Conservation (phyloP, 1,140 invertebrate genomes). For the Popillia japonica region DNA sequence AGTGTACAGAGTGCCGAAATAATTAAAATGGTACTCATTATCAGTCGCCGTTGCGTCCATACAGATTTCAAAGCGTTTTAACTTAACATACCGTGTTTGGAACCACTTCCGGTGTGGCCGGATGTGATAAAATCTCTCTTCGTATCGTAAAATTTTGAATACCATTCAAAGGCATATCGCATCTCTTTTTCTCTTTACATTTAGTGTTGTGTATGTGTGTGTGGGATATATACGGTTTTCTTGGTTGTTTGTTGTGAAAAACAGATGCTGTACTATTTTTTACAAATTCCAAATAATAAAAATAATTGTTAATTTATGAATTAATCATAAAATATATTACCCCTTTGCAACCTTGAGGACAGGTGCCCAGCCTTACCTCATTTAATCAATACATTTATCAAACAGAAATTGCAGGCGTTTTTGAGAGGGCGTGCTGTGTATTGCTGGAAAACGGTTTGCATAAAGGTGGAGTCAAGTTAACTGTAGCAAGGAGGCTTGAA, state of each 20-base stretch:
- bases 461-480: no score
- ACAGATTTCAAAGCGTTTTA: conserved; percentile 20
- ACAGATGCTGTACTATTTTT: no score
- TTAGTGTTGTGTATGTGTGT: not conserved
- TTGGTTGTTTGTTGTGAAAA: not conserved
- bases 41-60: not conserved
- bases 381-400: no score
- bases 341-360: no score
- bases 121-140: conserved; percentile 37
- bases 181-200: not conserved
- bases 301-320: no score
- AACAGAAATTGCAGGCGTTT: no score
- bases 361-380: no score
- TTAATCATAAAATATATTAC: no score
- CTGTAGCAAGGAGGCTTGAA: no score
- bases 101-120: conserved; percentile 29
- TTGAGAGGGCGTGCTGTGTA: no score
- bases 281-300: no score
- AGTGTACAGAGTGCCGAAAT: not conserved
- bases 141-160: conserved; percentile 38
- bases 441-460: no score
- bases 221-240: not conserved
- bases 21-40: conserved; percentile 20
- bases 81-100: conserved; percentile 27
- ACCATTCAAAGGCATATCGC: conserved; percentile 21